phyloP scores from a whole-genome alignment of 2,797 vertebrate species.

The Tapirus indicus region DNA sequence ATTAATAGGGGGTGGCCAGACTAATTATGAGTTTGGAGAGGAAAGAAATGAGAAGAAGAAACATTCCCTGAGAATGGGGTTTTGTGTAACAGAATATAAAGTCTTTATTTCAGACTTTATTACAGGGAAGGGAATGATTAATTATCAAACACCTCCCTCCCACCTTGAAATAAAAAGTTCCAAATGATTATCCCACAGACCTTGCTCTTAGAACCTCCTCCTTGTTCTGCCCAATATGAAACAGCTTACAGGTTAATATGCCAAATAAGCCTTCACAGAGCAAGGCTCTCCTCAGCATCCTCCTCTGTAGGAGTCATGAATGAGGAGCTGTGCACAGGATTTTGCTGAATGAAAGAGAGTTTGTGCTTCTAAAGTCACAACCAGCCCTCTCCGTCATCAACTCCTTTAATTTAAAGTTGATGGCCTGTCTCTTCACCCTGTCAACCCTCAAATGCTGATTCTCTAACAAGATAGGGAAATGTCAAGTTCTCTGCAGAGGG shows the following conservation, averaged over 20 bases:
- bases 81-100: conserved; percentile 58
- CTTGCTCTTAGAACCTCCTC: neutral
- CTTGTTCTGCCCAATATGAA: neutral
- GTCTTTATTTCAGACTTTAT: conserved; percentile 59
- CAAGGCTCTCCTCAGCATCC: neutral
- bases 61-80: neutral
- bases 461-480: conserved; percentile 44
- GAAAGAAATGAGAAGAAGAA: conserved; percentile 32
- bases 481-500: conserved; percentile 10
- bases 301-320: neutral
- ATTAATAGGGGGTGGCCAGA: neutral
- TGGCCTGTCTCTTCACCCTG: conserved; percentile 6
- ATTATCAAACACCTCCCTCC: neutral
- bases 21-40: conserved; percentile 39
- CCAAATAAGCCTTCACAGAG: neutral
- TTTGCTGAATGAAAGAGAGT: conserved; percentile 69
- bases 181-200: neutral
- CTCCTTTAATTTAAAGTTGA: neutral
- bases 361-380: conserved; percentile 41
- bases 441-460: neutral
- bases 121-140: neutral
- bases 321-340: neutral
- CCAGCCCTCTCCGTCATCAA: neutral
- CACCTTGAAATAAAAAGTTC: conserved; percentile 10
- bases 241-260: neutral